Conservation (phyloP, 2,888 invertebrate genomes). For the Philaethria dido region DNA sequence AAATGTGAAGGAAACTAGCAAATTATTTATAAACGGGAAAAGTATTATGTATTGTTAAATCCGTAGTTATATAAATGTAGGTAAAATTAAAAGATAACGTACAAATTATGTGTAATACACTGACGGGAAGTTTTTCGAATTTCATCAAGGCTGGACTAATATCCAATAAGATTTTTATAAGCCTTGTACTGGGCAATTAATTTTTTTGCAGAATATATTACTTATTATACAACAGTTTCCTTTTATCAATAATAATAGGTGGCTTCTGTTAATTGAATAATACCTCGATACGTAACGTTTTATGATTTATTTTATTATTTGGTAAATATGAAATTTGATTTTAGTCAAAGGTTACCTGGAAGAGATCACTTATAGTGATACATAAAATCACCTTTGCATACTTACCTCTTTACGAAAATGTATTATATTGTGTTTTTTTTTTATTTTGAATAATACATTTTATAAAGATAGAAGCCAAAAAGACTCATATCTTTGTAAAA, state of each 20-base stretch:
- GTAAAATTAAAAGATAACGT: conserved; percentile 9
- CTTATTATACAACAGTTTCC: conserved; percentile 12
- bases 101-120: conserved; percentile 31
- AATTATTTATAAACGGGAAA: background rate
- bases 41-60: background rate
- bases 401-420: no score
- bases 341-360: background rate
- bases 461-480: no score
- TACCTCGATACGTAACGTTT: background rate
- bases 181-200: conserved; percentile 15
- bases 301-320: background rate
- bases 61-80: background rate
- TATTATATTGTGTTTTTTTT: no score
- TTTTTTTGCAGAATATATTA: conserved; percentile 10
- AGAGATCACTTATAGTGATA: no score
- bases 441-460: no score
- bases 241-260: conserved; percentile 11
- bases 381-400: no score
- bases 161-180: conserved; percentile 33
- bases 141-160: conserved; percentile 27
- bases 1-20: background rate
- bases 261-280: conserved; percentile 4
- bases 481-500: no score
- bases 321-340: background rate
- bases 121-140: conserved; percentile 40